Evolutionary conservation across 2,797 vertebrate species (phyloP), one percentile per base, ranked within the genome.

Genomic region (Rhinophrynus dorsalis): DNA sequence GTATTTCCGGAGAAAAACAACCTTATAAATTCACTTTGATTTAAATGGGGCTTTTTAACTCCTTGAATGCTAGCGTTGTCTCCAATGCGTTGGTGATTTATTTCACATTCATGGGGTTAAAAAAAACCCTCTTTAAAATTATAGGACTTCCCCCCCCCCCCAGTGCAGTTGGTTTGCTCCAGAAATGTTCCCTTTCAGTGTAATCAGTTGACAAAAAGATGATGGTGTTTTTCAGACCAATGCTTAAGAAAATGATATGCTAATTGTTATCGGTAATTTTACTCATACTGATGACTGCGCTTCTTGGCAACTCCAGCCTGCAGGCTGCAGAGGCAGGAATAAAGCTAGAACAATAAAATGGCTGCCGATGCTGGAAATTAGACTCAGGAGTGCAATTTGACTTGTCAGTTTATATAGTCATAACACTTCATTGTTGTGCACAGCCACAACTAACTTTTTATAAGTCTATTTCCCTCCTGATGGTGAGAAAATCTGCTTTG

Each of bases 381-480:
- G 82, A 78, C 89, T 86, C 85, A 5, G 75, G 87, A 84, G 89
- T 70, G 68, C 81, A 76, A 79, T 92, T 86, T 86, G 79, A 88
- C 85, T 86, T 92, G 85, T 91, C 89, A 86, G 84, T 90, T 89
- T 88, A 90, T 87, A 87, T 80, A 88, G 84, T 88, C 79, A 77
- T 87, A 85, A 84, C 84, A 80, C 81, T 84, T 82, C 81, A 81
- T 79, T 76, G 76, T 80, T 77, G 80, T 82, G 81, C 77, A 82
- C 77, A 83, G 67, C 71, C 45, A 64, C 80, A 76, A 83, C 78
- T 79, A 74, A 77, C 82, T 84, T 77, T 79, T 84, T 81, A 82
- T 80, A 80, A 76, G 66, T 64, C 81, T 82, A 2, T 79, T 77
- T 85, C 73, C 74, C 65, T 75, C 75, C 80, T 80, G 84, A 78